phyloP scores from a whole-genome alignment of 1,140 invertebrate genomes.

The Portunus trituberculatus region DNA sequence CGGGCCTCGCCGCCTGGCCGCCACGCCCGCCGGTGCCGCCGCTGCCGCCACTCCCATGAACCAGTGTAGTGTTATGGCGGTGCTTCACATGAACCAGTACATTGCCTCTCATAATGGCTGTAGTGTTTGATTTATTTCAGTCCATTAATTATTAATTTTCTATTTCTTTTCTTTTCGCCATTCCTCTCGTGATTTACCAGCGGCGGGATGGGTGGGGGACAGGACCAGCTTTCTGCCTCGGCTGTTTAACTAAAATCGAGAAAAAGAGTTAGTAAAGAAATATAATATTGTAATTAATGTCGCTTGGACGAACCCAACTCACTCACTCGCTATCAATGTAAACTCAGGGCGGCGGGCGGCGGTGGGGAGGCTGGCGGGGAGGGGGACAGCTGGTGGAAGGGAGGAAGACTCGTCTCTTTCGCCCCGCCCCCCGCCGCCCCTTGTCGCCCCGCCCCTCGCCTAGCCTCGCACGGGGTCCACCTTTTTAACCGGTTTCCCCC shows the following conservation, averaged over 20 bases:
- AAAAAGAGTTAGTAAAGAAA: conserved; percentile 40
- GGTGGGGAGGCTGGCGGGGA: background rate
- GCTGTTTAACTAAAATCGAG: background rate
- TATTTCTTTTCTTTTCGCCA: background rate
- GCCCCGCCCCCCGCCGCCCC: conserved; percentile 33
- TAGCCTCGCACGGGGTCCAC: conserved; percentile 70
- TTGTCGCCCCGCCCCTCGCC: conserved; percentile 35
- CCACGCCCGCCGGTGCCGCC: background rate
- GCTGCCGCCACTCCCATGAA: background rate
- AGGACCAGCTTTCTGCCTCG: background rate
- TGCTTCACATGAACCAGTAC: no score
- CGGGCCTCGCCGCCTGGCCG: background rate
- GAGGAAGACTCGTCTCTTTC: conserved; percentile 11
- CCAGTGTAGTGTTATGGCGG: no score
- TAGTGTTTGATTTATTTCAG: background rate
- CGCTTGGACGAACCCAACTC: conserved; percentile 59
- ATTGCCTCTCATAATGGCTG: background rate
- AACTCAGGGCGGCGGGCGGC: conserved; percentile 47
- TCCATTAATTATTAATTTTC: background rate
- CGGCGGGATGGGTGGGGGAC: background rate
- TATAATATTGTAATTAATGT: conserved; percentile 68
- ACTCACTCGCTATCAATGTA: conserved; percentile 65
- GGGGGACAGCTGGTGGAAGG: background rate
- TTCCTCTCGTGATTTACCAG: background rate
- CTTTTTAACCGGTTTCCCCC: conserved; percentile 64